Evolutionary conservation across 2,113 vertebrate species (phyloP).

Genomic region (Thunnus maccoyii): DNA sequence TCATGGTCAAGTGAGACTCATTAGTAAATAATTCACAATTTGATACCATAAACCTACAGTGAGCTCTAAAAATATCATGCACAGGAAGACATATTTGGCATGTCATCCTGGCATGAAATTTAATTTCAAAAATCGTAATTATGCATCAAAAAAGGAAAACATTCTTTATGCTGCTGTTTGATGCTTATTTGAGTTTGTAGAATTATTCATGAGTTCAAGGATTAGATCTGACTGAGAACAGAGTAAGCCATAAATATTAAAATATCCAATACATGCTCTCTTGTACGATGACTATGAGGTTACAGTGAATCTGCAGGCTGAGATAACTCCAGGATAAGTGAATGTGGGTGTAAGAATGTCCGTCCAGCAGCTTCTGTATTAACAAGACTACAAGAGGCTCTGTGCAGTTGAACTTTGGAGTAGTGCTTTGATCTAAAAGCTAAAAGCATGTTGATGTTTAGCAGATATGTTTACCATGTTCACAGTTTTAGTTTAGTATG

Average conservation of each 20-base stretch:
- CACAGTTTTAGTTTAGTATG: no score
- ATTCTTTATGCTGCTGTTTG: neutral
- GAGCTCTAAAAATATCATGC: neutral
- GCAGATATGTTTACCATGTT: no score
- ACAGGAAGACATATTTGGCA: neutral
- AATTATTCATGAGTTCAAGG: conserved; percentile 17
- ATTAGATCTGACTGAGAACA: neutral
- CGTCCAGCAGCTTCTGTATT: no score
- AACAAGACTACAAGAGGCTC: no score
- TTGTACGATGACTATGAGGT: neutral
- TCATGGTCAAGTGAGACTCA: neutral
- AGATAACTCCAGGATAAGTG: neutral
- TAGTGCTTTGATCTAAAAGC: no score
- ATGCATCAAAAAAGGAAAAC: no score
- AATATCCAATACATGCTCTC: neutral
- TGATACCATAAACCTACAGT: neutral
- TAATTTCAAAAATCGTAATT: no score
- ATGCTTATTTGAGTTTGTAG: neutral
- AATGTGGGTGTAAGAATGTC: neutral
- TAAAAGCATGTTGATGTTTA: no score
- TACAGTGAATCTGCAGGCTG: neutral
- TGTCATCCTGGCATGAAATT: no score
- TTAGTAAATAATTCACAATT: conserved; percentile 13
- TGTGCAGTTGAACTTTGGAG: no score
- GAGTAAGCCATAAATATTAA: conserved; percentile 26